Base-by-base conservation (phyloP, 1,140 invertebrate genomes). In the Calliopsis andreniformis region DNA sequence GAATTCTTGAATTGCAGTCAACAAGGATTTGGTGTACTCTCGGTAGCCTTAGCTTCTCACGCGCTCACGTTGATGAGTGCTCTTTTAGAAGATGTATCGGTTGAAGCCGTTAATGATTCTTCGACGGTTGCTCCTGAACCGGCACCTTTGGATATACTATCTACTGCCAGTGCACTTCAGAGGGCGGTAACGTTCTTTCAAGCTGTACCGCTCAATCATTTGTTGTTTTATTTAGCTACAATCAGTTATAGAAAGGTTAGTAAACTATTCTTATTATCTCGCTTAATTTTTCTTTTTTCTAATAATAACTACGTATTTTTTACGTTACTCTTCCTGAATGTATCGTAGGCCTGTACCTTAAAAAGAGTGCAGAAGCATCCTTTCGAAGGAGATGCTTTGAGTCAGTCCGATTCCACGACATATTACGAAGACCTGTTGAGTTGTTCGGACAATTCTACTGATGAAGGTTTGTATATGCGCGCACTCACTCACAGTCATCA, bases 351-450 rank as follows among this genome's bases (percentile, higher is more conserved):
- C 20, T 97, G 96, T 79, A 96, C 95, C 42, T 89, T 97, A 79
- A 97, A 97, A 88, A 93, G 96, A 71, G 94, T 96, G 56, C 96
- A 96, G 90, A 96, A 96, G 88, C 95, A 97, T 91, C 94, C 96
- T 58, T 91, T 93, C 3, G 94, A 95, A 91, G 95, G 95, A 71
- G 96, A 97, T 86, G 95, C 95, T 12, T 95, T 97, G 51, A 97
- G 96, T 86, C 95, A 96, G 56, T 98, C 97, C 0, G 97, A 98
- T 89, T 98, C 97, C 5, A 98, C 97, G 47, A 98, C 97, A 23
- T 98, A 97, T 89, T 98, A 97, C 89, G 97, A 98, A 91, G 97
- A 98, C 91, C 96, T 98, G 87, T 94, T 96, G 35, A 96, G 97
- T 86, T 97, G 96, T 89, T 97, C 97, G 79, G 97, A 97, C 85